These are phyloP conservation scores for Polydrusus tereticollis DNA, from an alignment of 2,888 invertebrate species.

Conservation along the genomic window DNA sequence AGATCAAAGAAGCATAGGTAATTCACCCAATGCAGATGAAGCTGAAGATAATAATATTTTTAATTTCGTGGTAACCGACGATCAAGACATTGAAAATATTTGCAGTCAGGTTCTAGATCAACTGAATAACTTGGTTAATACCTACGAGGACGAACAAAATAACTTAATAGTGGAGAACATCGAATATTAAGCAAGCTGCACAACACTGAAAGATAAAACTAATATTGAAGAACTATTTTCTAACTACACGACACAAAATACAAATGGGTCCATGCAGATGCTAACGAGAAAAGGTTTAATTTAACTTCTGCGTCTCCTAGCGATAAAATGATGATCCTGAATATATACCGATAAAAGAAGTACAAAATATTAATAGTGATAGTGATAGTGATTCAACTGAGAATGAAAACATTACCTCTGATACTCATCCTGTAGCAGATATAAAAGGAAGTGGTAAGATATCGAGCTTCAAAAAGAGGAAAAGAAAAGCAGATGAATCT, in stretches of 20 bases:
- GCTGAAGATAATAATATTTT: not conserved
- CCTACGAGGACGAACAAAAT: not conserved
- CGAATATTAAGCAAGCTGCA: not conserved
- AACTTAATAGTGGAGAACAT: not conserved
- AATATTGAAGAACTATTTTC: not conserved
- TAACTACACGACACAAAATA: not conserved
- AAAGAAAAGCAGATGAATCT: not conserved
- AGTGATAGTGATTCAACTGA: not conserved
- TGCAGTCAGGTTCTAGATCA: not conserved
- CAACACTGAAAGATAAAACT: not conserved
- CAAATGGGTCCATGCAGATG: not conserved
- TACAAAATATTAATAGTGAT: not conserved
- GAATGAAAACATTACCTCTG: not conserved
- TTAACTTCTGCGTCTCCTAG: not conserved
- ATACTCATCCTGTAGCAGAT: not conserved
- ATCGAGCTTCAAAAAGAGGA: conserved; percentile 2
- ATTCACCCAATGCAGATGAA: not conserved
- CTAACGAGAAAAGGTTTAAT: too few species aligned
- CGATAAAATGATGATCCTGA: not conserved
- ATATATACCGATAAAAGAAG: not conserved
- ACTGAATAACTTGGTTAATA: not conserved
- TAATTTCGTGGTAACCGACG: not conserved
- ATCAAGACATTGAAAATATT: not conserved
- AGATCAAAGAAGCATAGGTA: not conserved
- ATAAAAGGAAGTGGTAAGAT: not conserved